Conservation (phyloP, 2,888 invertebrate genomes). For the Caenorhabditis plicata region DNA sequence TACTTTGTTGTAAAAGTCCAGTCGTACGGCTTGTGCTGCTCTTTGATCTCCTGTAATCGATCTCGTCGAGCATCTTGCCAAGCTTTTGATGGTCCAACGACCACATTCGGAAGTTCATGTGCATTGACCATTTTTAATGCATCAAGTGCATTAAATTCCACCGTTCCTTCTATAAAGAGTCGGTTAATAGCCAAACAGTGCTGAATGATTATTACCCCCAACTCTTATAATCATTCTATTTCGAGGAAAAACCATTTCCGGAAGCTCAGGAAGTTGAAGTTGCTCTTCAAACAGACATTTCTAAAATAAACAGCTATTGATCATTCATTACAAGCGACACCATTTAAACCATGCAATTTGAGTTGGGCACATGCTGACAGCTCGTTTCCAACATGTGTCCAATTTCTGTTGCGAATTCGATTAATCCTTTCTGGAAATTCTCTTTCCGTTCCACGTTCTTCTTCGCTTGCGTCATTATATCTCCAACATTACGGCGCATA, state of each 20-base stretch:
- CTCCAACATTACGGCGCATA: slow-evolving; percentile 6
- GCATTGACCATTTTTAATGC: slow-evolving; percentile 78
- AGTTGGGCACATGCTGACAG: slow-evolving; percentile 33
- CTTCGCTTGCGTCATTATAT: slow-evolving; percentile 18
- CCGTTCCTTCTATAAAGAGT: no score
- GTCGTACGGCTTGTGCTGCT: slow-evolving; percentile 70
- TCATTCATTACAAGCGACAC: slow-evolving; percentile 8
- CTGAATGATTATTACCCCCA: no score
- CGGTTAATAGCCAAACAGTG: no score
- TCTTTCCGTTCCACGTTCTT: slow-evolving; percentile 11
- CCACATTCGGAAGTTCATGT: slow-evolving; percentile 53
- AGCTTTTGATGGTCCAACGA: slow-evolving; percentile 56
- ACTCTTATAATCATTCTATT: slow-evolving; percentile 76
- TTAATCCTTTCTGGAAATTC: slow-evolving; percentile 13
- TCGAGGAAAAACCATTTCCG: slow-evolving; percentile 97
- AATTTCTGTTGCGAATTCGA: slow-evolving; percentile 28
- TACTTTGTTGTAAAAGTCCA: slow-evolving; percentile 97
- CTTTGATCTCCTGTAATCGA: slow-evolving; percentile 23
- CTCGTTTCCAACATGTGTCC: slow-evolving; percentile 51
- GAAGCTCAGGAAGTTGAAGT: slow-evolving; percentile 68
- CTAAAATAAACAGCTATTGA: slow-evolving; percentile 21
- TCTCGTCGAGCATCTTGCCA: slow-evolving; percentile 56
- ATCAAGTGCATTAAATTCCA: slow-evolving; percentile 87
- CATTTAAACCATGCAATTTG: slow-evolving; percentile 20
- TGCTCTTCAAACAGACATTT: slow-evolving; percentile 48